Percentiles rank a stretch among this genome's conserved stretches.
phyloP scores from a whole-genome alignment of 2,888 invertebrate species.

The Geotrupes spiniger region DNA sequence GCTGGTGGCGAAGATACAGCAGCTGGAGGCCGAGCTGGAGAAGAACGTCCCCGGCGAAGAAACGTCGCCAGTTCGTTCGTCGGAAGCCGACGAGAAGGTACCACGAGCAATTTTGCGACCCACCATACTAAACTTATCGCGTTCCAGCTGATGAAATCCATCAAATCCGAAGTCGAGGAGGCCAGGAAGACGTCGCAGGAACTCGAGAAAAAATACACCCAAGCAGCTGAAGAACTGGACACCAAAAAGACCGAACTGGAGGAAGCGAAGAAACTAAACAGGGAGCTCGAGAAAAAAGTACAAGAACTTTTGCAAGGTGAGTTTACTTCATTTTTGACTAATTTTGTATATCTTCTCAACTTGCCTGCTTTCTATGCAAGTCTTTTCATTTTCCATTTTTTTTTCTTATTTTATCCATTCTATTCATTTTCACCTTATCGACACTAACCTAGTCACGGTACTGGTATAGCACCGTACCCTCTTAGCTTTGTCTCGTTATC shows the following conservation, averaged over 20 bases:
- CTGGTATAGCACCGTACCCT: too few species aligned
- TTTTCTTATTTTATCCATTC: too few species aligned
- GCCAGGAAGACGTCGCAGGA: slow-evolving; percentile 77
- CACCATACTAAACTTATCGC: background rate
- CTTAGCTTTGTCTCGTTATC: too few species aligned
- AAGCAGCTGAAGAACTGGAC: slow-evolving; percentile 74
- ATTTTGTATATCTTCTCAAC: slow-evolving; percentile 16
- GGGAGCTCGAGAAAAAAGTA: slow-evolving; percentile 73
- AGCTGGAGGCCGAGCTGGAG: slow-evolving; percentile 78
- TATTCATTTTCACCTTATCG: too few species aligned
- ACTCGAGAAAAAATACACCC: slow-evolving; percentile 75
- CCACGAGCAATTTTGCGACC: background rate
- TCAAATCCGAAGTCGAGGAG: slow-evolving; percentile 73
- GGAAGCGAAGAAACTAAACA: slow-evolving; percentile 74
- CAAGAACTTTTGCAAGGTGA: slow-evolving; percentile 59
- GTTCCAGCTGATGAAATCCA: slow-evolving; percentile 58
- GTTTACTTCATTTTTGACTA: too few species aligned
- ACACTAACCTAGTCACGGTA: too few species aligned
- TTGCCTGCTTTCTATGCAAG: too few species aligned
- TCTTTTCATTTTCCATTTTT: too few species aligned
- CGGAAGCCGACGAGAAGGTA: slow-evolving; percentile 44
- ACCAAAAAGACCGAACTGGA: slow-evolving; percentile 72
- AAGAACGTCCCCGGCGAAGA: too few species aligned
- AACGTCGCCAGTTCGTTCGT: slow-evolving; percentile 40
- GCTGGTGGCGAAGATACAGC: slow-evolving; percentile 72